phyloP scores from a whole-genome alignment of 1,140 invertebrate genomes.

The Aphis gossypii region DNA sequence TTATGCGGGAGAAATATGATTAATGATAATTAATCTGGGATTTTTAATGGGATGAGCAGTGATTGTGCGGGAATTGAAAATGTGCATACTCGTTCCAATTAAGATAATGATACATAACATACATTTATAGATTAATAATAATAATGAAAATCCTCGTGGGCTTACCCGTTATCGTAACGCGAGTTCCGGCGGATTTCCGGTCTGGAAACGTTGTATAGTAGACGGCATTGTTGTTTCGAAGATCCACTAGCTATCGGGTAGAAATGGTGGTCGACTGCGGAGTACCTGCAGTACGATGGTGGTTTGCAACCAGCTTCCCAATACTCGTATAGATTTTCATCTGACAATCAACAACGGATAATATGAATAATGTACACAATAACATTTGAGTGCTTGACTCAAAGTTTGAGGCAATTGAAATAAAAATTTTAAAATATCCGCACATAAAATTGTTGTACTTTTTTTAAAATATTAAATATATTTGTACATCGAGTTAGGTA shows the following conservation, averaged over 20 bases:
- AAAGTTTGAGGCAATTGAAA: background rate
- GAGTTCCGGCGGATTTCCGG: conserved; percentile 36
- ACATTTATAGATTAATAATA: background rate
- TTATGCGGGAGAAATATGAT: background rate
- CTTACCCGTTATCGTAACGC: conserved; percentile 19
- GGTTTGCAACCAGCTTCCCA: conserved; percentile 35
- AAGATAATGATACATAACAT: background rate
- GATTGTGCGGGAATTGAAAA: background rate
- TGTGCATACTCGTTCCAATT: background rate
- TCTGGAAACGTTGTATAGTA: conserved; percentile 37
- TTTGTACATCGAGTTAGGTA: background rate
- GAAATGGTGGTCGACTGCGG: background rate
- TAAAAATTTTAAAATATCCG: background rate
- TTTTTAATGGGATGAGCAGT: background rate
- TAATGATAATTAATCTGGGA: background rate
- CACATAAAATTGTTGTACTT: background rate
- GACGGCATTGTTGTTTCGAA: conserved; percentile 2
- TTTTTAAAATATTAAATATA: background rate
- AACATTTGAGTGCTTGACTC: background rate
- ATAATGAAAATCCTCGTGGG: background rate
- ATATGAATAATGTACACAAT: background rate
- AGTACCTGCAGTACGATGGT: background rate
- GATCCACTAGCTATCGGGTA: background rate
- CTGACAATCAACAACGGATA: background rate
- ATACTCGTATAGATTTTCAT: conserved; percentile 1